Base-by-base conservation (phyloP, 2,113 vertebrate species). In the Ivindomyrus marchei region DNA sequence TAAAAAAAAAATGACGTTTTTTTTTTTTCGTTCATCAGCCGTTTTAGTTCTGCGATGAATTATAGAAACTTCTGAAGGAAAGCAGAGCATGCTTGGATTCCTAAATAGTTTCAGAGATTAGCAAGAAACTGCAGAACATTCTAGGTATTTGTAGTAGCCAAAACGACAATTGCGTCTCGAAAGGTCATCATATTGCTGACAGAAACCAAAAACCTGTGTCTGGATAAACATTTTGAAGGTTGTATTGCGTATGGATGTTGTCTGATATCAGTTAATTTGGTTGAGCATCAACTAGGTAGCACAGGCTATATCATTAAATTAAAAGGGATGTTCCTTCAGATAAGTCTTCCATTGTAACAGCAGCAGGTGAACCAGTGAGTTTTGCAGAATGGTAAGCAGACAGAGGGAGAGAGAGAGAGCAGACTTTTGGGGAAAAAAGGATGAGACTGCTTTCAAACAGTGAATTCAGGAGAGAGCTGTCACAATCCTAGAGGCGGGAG, bases 41-140 rank as follows among this genome's bases (percentile, higher is more conserved):
- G n/a, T 58, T 88, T 88, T 70, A 70, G 27, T 62, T 89, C 21
- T 36, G 27, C 46, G 31, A 89, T 50, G 46, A 89, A 89, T 89
- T 49, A 89, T 89, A 74, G 45, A 74, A 70, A 89, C 24, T 77
- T 66, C 70, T 50, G 88, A 47, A 31, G n/a, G 66, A 89, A 77
- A 39, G 42, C 21, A 66, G 87, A 42, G n/a, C 53, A 56, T 39
- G 62, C 42, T 74, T 74, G 62, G 45, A 58, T 66, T 88, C 62
- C 58, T 77, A 36, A 70, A 19, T 77, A 46, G 39, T 89, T 36
- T 47, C 45, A 7, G 8, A 24, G 24, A n/a, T 58, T 45, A 49
- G n/a, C 45, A 19, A 74, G 46, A 70, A 3, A 46, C 39, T 24
- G 31, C 11, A 45, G 77, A 83, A 45, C 36, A 21, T 45, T 42